Percentiles rank a stretch among this genome's conserved stretches.
Evolutionary conservation across 2,888 invertebrate genomes (phyloP).

Genomic region (Chalcis sispes): DNA sequence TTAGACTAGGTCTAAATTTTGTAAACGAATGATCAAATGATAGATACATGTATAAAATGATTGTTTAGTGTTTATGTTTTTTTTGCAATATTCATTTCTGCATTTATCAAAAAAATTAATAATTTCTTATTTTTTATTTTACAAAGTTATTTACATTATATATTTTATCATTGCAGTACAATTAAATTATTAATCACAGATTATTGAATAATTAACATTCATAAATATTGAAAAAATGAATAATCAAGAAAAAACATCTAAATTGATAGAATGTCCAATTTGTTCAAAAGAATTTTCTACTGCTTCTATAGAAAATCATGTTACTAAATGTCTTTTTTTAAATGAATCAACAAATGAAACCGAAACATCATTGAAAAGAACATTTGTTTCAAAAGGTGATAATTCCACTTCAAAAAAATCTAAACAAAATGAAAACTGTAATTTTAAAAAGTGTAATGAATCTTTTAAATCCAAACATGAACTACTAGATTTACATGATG

Average conservation of each 20-base stretch:
- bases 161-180: no score
- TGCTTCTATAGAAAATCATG: conserved; percentile 81
- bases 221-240: background rate
- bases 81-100: no score
- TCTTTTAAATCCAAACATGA: background rate
- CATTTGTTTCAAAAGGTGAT: conserved; percentile 15
- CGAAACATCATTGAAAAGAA: conserved; percentile 46
- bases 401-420: conserved; percentile 55
- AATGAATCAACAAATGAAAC: conserved; percentile 73
- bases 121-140: no score
- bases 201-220: background rate
- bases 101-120: no score
- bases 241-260: conserved; percentile 6
- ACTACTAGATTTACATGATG: background rate
- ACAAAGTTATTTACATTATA: no score
- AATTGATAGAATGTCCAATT: conserved; percentile 79
- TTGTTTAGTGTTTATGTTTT: no score
- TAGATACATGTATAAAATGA: no score
- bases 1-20: no score
- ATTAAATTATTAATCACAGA: no score
- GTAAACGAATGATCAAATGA: no score
- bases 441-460: background rate
- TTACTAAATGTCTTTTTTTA: conserved; percentile 84
- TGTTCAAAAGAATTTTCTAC: conserved; percentile 79
- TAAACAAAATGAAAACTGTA: conserved; percentile 38